Evolutionary conservation across 2,797 vertebrate species (phyloP), one percentile per base, ranked within the genome.

Genomic region (Anguilla megastoma): DNA sequence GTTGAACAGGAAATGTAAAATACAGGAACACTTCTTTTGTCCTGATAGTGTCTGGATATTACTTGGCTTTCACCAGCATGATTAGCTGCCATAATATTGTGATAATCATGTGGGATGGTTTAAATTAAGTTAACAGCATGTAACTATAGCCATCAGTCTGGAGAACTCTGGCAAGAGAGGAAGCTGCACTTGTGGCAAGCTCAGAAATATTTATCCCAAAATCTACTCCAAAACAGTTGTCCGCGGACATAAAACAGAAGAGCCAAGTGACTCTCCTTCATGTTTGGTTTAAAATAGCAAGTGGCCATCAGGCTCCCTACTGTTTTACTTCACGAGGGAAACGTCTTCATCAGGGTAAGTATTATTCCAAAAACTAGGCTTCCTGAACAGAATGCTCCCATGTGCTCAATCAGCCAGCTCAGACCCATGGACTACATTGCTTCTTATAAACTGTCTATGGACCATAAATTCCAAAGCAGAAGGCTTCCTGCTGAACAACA

Each of bases 391-490:
- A 97, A 97, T 94, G 94, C 94, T 97, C 96, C 96, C 96, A 94
- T 95, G 96, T 96, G 97, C 95, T 97, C 96, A 94, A 95, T 97
- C 95, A 93, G 95, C 97, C 97, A 96, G 95, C 95, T 93, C 69
- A 94, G 95, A 96, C 96, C 97, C 97, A 98, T 97, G 96, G 97
- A 98, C 97, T 97, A 96, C 97, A 96, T 97, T 97, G 94, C 97
- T 97, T 96, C 97, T 98, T 97, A 97, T 97, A 98, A 99, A 98
- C 97, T 97, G 96, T 98, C 97, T 97, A 98, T 97, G 98, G 95
- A 95, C 96, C 97, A 98, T 99, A 98, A 99, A 99, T 98, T 97
- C 96, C 95, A 96, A 96, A 94, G 96, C 95, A 95, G 96, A 93
- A 96, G 97, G 96, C 95, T 94, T 95, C 97, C 96, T 97, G 95